A percentile compares a stretch with the other conserved stretches of the same genome.
phyloP scores from a whole-genome alignment of 2,113 vertebrate genomes.

The Dromaius novaehollandiae region DNA sequence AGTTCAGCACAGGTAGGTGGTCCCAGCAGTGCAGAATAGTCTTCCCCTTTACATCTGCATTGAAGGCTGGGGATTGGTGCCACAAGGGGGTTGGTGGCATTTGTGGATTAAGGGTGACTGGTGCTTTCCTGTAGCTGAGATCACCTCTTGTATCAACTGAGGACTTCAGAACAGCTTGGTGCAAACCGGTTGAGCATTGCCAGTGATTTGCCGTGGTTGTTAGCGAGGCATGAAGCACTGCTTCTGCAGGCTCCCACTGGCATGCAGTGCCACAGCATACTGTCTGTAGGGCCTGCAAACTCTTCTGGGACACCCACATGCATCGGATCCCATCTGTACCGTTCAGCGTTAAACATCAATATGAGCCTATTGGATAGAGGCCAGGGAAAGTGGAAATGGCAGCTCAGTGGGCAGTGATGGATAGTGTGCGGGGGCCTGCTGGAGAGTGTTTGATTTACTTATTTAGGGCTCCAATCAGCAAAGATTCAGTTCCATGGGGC shows the following conservation, averaged over 20 bases:
- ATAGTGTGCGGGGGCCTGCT: accelerated
- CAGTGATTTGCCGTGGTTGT: background rate
- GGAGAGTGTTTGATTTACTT: constrained; percentile 19
- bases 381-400: background rate
- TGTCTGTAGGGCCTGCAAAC: background rate
- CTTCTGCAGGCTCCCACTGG: accelerated
- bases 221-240: accelerated
- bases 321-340: background rate
- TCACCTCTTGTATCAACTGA: background rate
- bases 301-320: background rate
- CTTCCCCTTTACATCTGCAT: background rate
- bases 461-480: constrained; percentile 2
- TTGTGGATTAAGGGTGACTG: background rate
- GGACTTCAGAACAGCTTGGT: background rate
- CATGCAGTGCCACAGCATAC: background rate
- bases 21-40: background rate
- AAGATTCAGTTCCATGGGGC: background rate
- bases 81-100: background rate
- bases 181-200: accelerated
- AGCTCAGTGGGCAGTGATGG: background rate
- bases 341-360: background rate
- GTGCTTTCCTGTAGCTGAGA: background rate
- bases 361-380: background rate
- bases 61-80: background rate
- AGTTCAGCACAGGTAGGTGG: background rate